A percentile compares a stretch with the other conserved stretches of the same genome.
phyloP scores from a whole-genome alignment of 2,888 invertebrate genomes.

The Polia nebulosa region DNA sequence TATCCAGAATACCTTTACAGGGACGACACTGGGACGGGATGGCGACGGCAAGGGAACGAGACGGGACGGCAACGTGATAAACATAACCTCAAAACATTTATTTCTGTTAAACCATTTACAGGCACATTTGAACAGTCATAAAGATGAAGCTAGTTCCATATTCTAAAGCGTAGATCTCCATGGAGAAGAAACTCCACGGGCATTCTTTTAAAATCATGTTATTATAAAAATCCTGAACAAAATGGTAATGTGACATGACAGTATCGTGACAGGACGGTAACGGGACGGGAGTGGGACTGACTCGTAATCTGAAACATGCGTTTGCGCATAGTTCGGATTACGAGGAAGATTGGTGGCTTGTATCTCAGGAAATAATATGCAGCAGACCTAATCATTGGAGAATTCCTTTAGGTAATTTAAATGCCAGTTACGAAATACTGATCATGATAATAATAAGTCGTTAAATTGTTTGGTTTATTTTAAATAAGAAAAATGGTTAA shows the following conservation, averaged over 20 bases:
- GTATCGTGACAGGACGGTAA: background rate
- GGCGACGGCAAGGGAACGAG: slow-evolving; percentile 36
- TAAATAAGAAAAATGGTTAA: too few species aligned
- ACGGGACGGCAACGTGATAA: background rate
- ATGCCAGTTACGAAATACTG: background rate
- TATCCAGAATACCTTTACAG: slow-evolving; percentile 71
- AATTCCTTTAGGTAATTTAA: slow-evolving; percentile 15
- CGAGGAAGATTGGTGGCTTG: slow-evolving; percentile 78
- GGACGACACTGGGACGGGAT: slow-evolving; percentile 48
- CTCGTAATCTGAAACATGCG: slow-evolving; percentile 63
- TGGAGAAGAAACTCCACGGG: too few species aligned
- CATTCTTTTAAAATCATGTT: too few species aligned
- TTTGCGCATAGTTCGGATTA: slow-evolving; percentile 76
- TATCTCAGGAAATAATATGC: slow-evolving; percentile 58
- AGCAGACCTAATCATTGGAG: slow-evolving; percentile 60
- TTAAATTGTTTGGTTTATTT: too few species aligned
- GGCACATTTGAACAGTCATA: background rate
- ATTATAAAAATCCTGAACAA: too few species aligned
- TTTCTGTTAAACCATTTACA: too few species aligned
- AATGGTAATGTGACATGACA: background rate
- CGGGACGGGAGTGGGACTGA: background rate
- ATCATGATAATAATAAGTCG: background rate
- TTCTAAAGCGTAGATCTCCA: too few species aligned
- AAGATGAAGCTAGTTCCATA: background rate
- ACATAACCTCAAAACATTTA: too few species aligned